These are phyloP conservation scores for Troides aeacus DNA, from an alignment of 2,888 invertebrate species.

Conservation along the genomic window DNA sequence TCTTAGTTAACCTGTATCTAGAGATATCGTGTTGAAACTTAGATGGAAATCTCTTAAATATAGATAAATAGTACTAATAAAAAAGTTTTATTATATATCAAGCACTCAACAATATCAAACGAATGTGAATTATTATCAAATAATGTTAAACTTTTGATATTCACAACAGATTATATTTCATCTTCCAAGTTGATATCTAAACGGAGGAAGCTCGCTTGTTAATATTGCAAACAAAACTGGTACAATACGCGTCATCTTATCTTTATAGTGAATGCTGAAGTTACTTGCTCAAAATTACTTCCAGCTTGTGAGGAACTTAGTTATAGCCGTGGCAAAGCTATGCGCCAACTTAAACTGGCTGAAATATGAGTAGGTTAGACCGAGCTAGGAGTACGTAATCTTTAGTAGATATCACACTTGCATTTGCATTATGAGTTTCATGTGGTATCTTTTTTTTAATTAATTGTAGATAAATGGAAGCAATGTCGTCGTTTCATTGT, in stretches of 20 bases:
- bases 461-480: neutral
- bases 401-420: neutral
- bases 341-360: neutral
- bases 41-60: too few relatives aligned
- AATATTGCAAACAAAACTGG: slow-evolving; percentile 21
- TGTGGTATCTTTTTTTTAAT: neutral
- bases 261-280: slow-evolving; percentile 17
- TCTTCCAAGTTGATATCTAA: slow-evolving; percentile 11
- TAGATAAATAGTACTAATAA: neutral
- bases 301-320: neutral
- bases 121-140: neutral
- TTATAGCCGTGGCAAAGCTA: neutral
- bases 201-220: slow-evolving; percentile 4
- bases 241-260: slow-evolving; percentile 24
- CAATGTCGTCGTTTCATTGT: too few relatives aligned
- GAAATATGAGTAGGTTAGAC: neutral
- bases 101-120: neutral
- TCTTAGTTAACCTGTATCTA: too few relatives aligned
- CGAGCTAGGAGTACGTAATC: neutral
- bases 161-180: neutral
- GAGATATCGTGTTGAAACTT: too few relatives aligned
- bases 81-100: neutral
- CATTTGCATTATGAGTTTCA: neutral
- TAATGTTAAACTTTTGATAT: neutral
- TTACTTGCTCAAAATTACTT: neutral